A percentile compares a stretch with the other conserved stretches of the same genome.
Conservation (phyloP, 2,113 vertebrate species). For the Mirza zaza region DNA sequence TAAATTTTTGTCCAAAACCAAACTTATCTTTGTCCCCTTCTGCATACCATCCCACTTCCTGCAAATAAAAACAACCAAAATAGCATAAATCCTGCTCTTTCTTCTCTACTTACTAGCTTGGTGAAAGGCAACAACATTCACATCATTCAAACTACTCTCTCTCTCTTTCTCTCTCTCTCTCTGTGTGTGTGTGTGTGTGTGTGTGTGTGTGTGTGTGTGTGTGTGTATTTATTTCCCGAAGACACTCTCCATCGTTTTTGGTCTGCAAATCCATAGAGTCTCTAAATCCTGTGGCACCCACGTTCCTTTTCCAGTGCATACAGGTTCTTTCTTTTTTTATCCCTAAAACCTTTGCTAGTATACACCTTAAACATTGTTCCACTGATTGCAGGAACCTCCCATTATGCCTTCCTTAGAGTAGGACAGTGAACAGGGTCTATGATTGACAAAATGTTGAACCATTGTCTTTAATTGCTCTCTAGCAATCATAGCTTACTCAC, state of each 20-base stretch:
- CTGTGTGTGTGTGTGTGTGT: neutral
- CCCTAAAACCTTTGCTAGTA: neutral
- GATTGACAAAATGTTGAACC: neutral
- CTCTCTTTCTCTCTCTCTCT: too few relatives aligned
- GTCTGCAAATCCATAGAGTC: neutral
- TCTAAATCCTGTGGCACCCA: neutral
- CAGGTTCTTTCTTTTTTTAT: neutral
- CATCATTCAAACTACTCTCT: too few relatives aligned
- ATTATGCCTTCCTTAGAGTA: too few relatives aligned
- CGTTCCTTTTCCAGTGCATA: neutral
- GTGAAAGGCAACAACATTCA: neutral
- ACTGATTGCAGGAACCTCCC: rapidly evolving
- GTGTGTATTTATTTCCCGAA: neutral
- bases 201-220: neutral
- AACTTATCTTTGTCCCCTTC: neutral
- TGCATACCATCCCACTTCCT: neutral
- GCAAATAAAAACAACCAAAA: neutral
- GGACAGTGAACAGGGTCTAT: neutral
- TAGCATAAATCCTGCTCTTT: neutral
- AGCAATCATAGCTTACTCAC: neutral
- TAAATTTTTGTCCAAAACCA: neutral
- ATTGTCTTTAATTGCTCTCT: neutral
- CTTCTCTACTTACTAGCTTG: neutral
- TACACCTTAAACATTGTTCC: neutral
- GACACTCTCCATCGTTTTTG: neutral